These are phyloP conservation scores for Pagrus major DNA, from an alignment of 2,113 vertebrate species.

Conservation along the genomic window DNA sequence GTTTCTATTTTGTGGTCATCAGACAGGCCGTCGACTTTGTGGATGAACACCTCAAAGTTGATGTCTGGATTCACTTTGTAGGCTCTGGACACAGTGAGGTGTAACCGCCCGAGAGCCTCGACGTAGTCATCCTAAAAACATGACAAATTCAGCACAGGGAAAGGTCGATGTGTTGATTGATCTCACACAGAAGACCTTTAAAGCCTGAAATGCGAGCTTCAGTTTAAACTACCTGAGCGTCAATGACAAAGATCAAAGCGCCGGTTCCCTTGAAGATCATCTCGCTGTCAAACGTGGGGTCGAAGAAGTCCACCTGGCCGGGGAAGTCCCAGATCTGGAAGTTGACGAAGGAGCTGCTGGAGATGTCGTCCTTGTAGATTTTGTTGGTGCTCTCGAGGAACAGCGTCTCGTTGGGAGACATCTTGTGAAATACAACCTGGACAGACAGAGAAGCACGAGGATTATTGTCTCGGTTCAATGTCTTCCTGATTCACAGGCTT, in stretches of 20 bases:
- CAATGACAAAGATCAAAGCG: conserved; percentile 97
- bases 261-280: conserved; percentile 99
- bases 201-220: background rate
- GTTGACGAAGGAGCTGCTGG: conserved; percentile 98
- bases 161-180: background rate
- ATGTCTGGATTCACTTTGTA: conserved; percentile 97
- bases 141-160: background rate
- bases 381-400: conserved; percentile 99
- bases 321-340: conserved; percentile 99
- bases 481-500: background rate
- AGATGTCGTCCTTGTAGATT: conserved; percentile 99
- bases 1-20: conserved; percentile 99
- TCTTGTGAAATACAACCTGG: conserved; percentile 98
- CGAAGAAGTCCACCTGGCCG: conserved; percentile 99
- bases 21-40: conserved; percentile 97
- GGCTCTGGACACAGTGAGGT: conserved; percentile 94
- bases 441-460: background rate
- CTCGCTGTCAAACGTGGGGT: conserved; percentile 97
- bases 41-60: conserved; percentile 99
- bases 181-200: conserved; percentile 7
- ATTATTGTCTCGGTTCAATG: background rate
- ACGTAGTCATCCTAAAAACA: conserved; percentile 93
- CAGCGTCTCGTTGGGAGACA: conserved; percentile 97
- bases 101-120: conserved; percentile 92
- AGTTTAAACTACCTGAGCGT: conserved; percentile 89